phyloP scores from a whole-genome alignment of 2,888 invertebrate species.

The Muscina levida region DNA sequence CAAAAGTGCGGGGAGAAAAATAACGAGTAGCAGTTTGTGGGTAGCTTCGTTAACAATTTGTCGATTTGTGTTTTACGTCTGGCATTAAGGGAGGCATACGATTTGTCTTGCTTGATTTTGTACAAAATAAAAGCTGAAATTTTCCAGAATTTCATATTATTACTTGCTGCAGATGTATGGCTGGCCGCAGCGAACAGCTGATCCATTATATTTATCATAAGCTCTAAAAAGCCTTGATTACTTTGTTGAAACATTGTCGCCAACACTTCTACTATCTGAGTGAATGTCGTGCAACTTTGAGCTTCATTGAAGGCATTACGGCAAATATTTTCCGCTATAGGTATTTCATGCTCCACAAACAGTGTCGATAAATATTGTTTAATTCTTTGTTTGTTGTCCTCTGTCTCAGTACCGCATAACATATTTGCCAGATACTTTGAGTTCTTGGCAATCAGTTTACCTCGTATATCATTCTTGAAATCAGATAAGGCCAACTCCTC shows the following conservation, averaged over 20 bases:
- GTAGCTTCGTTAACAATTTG: neutral
- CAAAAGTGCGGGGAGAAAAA: neutral
- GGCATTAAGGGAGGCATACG: neutral
- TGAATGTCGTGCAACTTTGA: neutral
- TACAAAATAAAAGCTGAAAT: slow-evolving; percentile 26
- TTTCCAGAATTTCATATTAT: slow-evolving; percentile 13
- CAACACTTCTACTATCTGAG: neutral
- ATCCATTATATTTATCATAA: neutral
- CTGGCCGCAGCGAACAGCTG: neutral
- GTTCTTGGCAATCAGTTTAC: neutral
- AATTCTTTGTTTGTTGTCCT: neutral
- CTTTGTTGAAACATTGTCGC: neutral
- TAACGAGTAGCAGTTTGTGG: neutral
- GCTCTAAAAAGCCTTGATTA: neutral
- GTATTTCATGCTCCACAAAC: neutral
- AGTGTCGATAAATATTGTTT: neutral
- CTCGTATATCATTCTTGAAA: neutral
- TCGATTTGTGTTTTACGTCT: neutral
- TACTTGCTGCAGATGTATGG: neutral
- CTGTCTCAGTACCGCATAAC: neutral
- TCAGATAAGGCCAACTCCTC: neutral
- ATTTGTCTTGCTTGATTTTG: slow-evolving; percentile 7
- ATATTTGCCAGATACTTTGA: neutral
- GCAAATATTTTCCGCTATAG: neutral
- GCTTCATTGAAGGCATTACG: neutral